Base-by-base conservation (phyloP, 2,888 invertebrate species). In the Cheilosia impressa region DNA sequence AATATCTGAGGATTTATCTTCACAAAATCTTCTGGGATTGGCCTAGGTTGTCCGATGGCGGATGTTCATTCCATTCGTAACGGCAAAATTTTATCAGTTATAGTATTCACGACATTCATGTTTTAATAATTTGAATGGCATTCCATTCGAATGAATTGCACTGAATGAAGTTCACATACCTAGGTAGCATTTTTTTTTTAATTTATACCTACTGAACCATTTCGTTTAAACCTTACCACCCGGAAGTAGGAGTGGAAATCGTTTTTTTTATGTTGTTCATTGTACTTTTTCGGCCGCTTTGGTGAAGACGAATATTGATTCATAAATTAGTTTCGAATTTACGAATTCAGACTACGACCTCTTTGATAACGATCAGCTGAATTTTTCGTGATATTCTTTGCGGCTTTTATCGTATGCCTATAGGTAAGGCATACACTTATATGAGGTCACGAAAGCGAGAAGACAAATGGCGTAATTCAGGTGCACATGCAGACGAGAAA, bases 401-500 rank as follows among this genome's bases (percentile, higher is more conserved):
- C 66, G 60, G 58, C 71, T 31, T 43, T 62, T 47, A n/a, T 63
- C 13, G 22, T 65, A 55, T 34, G 66, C 38, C 60, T 65, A 47
- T 62, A 22, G n/a, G n/a, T n/a, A n/a, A n/a, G n/a, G n/a, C 19
- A 19, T 22, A 47, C 38, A 76, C 19, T 58, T 60, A 50, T 68
- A 24, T 57, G 62, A 71, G 45, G 58, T 38, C 71, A 65, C 60
- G 76, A 65, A 71, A 43, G 2, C 34, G 34, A 52, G 38, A 52
- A 71, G 69, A 65, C 52, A 63, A 68, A 81, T 76, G 63, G 83
- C 72, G 83, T 83, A 83, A 83, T 77, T 78, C 72, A 83, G 83
- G 78, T 68, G 83, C 78, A 73, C 62, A 77, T 62, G 69, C 55
- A 63, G 77, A 63, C 55, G 53, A 69, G 43, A 45, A 69, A 31